Evolutionary conservation across 2,888 invertebrate genomes (phyloP).

Genomic region (Charanyca ferruginea): DNA sequence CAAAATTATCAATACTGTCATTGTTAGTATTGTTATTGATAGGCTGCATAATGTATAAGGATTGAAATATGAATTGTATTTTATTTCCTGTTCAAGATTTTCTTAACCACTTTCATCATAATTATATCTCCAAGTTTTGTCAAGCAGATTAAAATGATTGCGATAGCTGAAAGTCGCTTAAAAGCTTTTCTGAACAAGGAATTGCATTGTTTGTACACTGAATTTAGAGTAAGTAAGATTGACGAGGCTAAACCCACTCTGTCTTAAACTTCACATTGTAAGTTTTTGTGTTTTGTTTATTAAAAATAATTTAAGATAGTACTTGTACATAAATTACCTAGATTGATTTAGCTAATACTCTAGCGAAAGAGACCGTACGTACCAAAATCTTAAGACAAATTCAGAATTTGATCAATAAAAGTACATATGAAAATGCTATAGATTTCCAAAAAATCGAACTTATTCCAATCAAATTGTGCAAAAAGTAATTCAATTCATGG

Average conservation of each 20-base stretch:
- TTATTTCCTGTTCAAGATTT: neutral
- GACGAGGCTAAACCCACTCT: too few species aligned
- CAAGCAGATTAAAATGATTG: slow-evolving; percentile 13
- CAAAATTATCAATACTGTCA: neutral
- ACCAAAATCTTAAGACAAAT: too few species aligned
- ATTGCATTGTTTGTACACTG: neutral
- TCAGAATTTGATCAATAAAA: neutral
- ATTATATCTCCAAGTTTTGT: too few species aligned
- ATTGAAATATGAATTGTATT: neutral
- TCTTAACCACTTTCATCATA: too few species aligned
- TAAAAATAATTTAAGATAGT: too few species aligned
- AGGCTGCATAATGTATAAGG: too few species aligned
- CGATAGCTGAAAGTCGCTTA: slow-evolving; percentile 32
- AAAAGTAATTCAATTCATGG: slow-evolving; percentile 2
- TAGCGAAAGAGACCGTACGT: neutral
- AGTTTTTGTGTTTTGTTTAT: too few species aligned
- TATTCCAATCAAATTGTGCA: too few species aligned
- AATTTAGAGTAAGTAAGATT: slow-evolving; percentile 6
- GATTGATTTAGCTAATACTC: neutral
- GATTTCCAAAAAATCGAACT: neutral
- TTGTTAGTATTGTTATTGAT: too few species aligned
- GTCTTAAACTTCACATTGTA: neutral
- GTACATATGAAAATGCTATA: neutral
- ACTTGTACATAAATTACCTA: neutral
- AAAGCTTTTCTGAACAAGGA: slow-evolving; percentile 20